Percentiles rank a stretch among this genome's conserved stretches.
Evolutionary conservation across 2,888 invertebrate species (phyloP).

Genomic region (Archaeoteleia sp.): DNA sequence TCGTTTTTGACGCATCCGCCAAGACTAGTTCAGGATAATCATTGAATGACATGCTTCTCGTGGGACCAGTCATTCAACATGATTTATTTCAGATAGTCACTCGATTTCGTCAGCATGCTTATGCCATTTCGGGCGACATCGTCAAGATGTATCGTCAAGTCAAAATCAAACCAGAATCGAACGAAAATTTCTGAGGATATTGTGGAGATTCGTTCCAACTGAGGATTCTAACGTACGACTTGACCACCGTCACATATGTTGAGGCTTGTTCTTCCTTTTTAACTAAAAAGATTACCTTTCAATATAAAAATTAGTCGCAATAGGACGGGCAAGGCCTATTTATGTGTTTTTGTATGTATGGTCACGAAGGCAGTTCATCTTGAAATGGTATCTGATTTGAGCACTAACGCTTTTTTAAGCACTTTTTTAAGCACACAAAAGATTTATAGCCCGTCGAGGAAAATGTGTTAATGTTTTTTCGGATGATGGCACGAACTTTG

Average conservation of each 20-base stretch:
- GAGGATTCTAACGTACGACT: constrained; percentile 34
- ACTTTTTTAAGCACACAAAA: constrained; percentile 43
- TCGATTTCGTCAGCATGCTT: constrained; percentile 53
- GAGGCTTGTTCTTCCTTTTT: constrained; percentile 55
- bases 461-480: constrained; percentile 36
- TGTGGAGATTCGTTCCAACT: constrained; percentile 56
- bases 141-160: constrained; percentile 62
- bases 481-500: constrained; percentile 56
- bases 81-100: constrained; percentile 55
- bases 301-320: constrained; percentile 23
- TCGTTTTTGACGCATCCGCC: no score
- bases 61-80: no score
- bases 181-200: constrained; percentile 57
- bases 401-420: constrained; percentile 49
- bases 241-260: constrained; percentile 58
- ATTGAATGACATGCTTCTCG: no score
- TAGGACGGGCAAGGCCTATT: constrained; percentile 41
- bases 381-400: constrained; percentile 51
- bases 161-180: constrained; percentile 15
- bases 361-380: constrained; percentile 53
- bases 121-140: constrained; percentile 62
- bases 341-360: constrained; percentile 55
- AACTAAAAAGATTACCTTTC: constrained; percentile 32
- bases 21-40: no score
- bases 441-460: constrained; percentile 55